Percentiles rank a stretch among this genome's conserved stretches.
phyloP scores from a whole-genome alignment of 1,140 invertebrate species.

The Globodera rostochiensis region DNA sequence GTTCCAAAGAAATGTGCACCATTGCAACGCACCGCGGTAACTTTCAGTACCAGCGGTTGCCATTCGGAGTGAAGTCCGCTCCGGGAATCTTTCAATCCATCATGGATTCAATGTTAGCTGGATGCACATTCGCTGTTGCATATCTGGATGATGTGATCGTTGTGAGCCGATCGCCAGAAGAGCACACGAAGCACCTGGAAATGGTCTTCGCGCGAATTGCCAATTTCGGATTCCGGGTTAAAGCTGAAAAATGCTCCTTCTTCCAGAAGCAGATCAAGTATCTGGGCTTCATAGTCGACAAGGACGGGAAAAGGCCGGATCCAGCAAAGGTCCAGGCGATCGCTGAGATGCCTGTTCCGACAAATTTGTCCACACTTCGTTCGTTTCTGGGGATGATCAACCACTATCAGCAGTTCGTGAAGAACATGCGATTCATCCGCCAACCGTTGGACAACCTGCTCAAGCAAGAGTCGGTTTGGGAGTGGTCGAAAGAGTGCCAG shows the following conservation, averaged over 20 bases:
- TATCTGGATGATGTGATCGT: too few species aligned
- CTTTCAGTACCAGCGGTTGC: conserved; percentile 11
- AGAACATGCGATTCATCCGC: too few species aligned
- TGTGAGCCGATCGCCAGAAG: too few species aligned
- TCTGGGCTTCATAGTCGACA: neutral
- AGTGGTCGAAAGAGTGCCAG: too few species aligned
- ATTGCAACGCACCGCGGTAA: too few species aligned
- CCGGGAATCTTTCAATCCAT: conserved; percentile 7
- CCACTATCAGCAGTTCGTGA: conserved; percentile 8
- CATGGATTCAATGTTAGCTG: neutral
- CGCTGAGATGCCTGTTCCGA: neutral
- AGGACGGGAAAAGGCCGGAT: conserved; percentile 10
- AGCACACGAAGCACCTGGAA: too few species aligned
- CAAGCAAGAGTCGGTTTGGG: too few species aligned
- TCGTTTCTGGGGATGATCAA: conserved; percentile 26
- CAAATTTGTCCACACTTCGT: neutral
- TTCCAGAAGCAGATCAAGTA: neutral
- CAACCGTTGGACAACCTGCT: too few species aligned
- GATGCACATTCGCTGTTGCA: neutral
- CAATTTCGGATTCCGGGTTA: neutral
- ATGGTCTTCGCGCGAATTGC: too few species aligned
- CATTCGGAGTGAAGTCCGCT: conserved; percentile 24
- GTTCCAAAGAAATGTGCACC: too few species aligned
- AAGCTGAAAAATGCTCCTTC: too few species aligned
- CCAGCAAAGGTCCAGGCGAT: neutral